Percentiles rank a stretch among this genome's conserved stretches.
These are phyloP conservation scores for Stigmatopora nigra DNA, from an alignment of 2,113 vertebrate genomes.

Conservation along the genomic window DNA sequence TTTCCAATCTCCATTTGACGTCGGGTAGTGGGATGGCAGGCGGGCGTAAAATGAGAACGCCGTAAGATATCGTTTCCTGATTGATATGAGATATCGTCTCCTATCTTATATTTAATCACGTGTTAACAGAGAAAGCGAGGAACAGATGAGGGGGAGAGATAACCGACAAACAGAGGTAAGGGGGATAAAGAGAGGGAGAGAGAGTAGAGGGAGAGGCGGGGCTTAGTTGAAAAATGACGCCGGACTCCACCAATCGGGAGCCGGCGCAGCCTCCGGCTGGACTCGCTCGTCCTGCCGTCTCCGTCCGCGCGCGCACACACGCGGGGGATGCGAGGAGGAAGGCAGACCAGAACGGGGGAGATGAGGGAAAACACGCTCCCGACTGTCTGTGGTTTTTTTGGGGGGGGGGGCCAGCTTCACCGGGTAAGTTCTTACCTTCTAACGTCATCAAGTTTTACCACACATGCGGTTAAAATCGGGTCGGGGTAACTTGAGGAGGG, in stretches of 20 bases:
- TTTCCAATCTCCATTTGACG: neutral
- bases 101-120: slow-evolving; percentile 56
- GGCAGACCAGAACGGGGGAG: neutral
- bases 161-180: slow-evolving; percentile 24
- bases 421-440: neutral
- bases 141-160: slow-evolving; percentile 31
- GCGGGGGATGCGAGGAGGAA: neutral
- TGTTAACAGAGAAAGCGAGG: slow-evolving; percentile 52
- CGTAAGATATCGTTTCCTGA: slow-evolving; percentile 51
- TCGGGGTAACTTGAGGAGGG: neutral
- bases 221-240: slow-evolving; percentile 52
- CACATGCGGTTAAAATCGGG: neutral
- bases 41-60: slow-evolving; percentile 34
- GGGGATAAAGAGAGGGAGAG: neutral
- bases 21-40: neutral
- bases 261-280: slow-evolving; percentile 5
- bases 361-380: neutral
- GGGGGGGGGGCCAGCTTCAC: neutral
- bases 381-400: neutral
- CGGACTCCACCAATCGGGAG: slow-evolving; percentile 38
- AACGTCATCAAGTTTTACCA: neutral
- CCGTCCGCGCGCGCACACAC: slow-evolving; percentile 17
- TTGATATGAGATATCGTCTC: slow-evolving; percentile 3
- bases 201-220: slow-evolving; percentile 24
- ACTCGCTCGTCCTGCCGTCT: slow-evolving; percentile 31